Evolutionary conservation across 2,888 invertebrate species (phyloP), one percentile per base, ranked within the genome.

Genomic region (Nebria brevicollis): DNA sequence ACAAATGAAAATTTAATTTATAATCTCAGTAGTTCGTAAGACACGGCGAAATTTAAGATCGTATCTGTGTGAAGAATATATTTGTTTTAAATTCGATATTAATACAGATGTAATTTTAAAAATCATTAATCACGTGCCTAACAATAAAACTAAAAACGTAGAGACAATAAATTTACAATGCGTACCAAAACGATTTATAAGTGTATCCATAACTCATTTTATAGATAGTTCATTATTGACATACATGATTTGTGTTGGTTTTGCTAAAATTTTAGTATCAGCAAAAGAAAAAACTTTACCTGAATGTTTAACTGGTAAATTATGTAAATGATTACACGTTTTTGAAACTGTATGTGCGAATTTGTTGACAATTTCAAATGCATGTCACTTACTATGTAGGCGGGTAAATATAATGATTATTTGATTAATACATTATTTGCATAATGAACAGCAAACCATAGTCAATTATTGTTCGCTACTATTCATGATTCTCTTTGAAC

Each of bases 381-480:
- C 7, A 54, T 54, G 54, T 13, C 54, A 54, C 54, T 54, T 54
- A 54, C 3, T 54, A 54, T 54, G 54, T 54, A 54, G 54, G 8
- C 54, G 4, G 54, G 54, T 8, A 3, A 54, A 54, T 34, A 70
- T 70, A 34, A 70, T 70, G 34, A 70, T 70, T 70, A 70, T 25
- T 70, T 70, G 70, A 70, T 70, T 34, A 26, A 11, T 34, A 10
- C 25, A 70, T 70, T 26, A 34, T 70, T 70, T 70, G 70, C 70
- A 70, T 70, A 70, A 70, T 70, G 70, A 10, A 70, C 15, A 34
- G 25, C 70, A 70, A 11, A 70, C 26, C 54, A 54, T 54, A 54
- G 54, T 54, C 8, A 54, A 54, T 54, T 54, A 70, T 13, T 70
- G 70, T 11, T 20, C 25, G 70, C 20, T 70, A 2, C 13, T 70